A percentile compares a stretch with the other conserved stretches of the same genome.
These are phyloP conservation scores for Heliconius ismenius DNA, from an alignment of 2,888 invertebrate genomes.

Conservation along the genomic window DNA sequence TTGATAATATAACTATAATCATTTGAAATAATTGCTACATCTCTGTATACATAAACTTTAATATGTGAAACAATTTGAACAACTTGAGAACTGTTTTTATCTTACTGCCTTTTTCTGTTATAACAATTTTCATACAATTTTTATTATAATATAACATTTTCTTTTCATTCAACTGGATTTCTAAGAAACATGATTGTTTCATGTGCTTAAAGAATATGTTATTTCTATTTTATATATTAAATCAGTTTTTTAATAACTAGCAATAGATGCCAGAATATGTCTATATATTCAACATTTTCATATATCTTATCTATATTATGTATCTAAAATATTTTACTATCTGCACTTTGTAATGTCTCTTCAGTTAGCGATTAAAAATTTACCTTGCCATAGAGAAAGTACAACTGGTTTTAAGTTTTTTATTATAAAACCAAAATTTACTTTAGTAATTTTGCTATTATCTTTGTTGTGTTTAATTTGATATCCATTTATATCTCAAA, in stretches of 20 bases:
- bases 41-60: not conserved
- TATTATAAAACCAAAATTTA: not conserved
- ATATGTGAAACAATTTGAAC: constrained; percentile 6
- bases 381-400: not conserved
- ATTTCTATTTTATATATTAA: not conserved
- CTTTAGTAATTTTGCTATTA: not conserved
- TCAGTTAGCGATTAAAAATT: not conserved
- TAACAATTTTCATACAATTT: not conserved
- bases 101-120: not conserved
- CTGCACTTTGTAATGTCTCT: not conserved
- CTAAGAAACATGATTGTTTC: not conserved
- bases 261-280: not conserved
- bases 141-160: not conserved
- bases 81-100: not conserved
- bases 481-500: not conserved
- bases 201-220: not conserved
- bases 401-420: not conserved
- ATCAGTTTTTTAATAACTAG: not conserved
- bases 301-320: not conserved
- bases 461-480: not conserved
- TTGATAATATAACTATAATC: not conserved
- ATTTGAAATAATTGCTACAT: not conserved
- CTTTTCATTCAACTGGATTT: not conserved
- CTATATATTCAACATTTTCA: not conserved
- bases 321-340: not conserved